Conservation (phyloP, 2,113 vertebrate genomes). For the Chrysemys picta region DNA sequence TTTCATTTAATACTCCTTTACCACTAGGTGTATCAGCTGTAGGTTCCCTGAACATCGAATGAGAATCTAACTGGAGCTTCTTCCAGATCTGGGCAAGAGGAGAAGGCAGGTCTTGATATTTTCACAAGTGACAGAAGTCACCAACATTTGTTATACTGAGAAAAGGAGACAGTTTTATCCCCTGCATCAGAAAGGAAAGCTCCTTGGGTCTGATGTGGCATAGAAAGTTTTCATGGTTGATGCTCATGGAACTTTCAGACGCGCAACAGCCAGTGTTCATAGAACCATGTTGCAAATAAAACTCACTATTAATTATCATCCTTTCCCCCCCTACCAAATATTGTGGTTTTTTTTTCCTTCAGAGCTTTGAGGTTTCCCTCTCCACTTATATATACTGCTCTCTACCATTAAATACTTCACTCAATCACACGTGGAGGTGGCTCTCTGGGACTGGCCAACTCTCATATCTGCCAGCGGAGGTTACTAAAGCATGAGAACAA, state of each 20-base stretch:
- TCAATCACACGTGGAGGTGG: background rate
- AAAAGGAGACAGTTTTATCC: fast-evolving
- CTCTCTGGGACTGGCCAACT: background rate
- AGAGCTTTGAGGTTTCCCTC: background rate
- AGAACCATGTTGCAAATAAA: background rate
- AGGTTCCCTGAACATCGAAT: background rate
- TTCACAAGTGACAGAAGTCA: background rate
- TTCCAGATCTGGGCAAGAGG: background rate
- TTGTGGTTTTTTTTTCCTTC: background rate
- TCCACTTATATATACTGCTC: background rate
- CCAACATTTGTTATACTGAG: fast-evolving
- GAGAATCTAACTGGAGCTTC: background rate
- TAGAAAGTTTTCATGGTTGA: background rate
- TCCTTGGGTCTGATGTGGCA: too few relatives aligned
- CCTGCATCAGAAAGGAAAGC: fast-evolving
- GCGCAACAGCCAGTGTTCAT: background rate
- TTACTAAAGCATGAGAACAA: background rate
- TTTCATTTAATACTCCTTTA: background rate
- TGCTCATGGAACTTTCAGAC: background rate
- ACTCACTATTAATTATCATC: background rate
- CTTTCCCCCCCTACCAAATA: background rate
- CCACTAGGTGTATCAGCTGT: background rate
- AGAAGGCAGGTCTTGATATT: background rate
- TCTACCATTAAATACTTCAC: background rate
- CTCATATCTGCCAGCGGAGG: background rate